Percentiles rank a stretch among this genome's conserved stretches.
phyloP scores from a whole-genome alignment of 1,140 invertebrate genomes.

The Plutomurus gul region DNA sequence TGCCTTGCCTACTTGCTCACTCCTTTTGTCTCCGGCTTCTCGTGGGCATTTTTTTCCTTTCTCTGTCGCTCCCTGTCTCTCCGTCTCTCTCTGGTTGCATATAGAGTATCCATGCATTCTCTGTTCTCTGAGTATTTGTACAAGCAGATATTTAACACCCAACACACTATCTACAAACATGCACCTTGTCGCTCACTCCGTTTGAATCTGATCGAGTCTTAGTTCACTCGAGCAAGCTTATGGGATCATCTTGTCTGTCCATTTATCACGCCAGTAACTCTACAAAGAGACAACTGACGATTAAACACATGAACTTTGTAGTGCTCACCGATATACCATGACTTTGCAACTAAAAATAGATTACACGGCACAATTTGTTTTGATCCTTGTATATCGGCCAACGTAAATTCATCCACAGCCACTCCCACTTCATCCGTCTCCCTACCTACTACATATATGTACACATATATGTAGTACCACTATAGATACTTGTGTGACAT shows the following conservation, averaged over 20 bases:
- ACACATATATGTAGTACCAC: too few species aligned
- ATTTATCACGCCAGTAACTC: not conserved
- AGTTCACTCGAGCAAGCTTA: conserved; percentile 15
- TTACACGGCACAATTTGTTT: too few species aligned
- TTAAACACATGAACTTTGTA: not conserved
- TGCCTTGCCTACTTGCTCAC: not conserved
- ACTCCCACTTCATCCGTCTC: too few species aligned
- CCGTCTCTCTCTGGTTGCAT: not conserved
- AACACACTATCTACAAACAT: not conserved
- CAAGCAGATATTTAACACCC: not conserved
- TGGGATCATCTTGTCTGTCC: conserved; percentile 10
- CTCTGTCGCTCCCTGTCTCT: not conserved
- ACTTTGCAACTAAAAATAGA: conserved; percentile 6
- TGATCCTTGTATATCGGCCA: too few species aligned
- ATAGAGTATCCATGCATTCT: not conserved
- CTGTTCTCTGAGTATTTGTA: not conserved
- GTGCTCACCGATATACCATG: not conserved
- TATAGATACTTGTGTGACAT: too few species aligned
- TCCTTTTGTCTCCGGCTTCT: not conserved
- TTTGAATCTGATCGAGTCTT: conserved; percentile 11
- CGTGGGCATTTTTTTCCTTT: not conserved
- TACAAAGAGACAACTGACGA: not conserved
- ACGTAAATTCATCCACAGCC: too few species aligned
- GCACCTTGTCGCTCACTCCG: not conserved
- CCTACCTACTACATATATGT: too few species aligned